Evolutionary conservation across 2,888 invertebrate genomes (phyloP).

Genomic region (Caenorhabditis drosophilae): DNA sequence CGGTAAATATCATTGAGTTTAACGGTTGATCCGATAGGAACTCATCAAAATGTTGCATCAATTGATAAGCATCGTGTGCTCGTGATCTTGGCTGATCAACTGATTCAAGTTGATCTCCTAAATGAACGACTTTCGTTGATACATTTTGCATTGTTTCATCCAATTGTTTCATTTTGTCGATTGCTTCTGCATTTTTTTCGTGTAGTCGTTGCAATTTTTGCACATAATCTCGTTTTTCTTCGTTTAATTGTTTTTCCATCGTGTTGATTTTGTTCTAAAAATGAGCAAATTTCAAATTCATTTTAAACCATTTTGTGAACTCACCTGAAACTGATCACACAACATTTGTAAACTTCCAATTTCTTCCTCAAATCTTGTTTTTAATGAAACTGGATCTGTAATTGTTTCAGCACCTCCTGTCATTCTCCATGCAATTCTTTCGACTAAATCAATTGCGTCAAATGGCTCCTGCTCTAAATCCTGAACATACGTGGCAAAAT

Average conservation of each 20-base stretch:
- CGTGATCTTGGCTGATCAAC: conserved; percentile 76
- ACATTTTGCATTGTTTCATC: conserved; percentile 95
- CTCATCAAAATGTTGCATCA: conserved; percentile 89
- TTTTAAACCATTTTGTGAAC: background rate
- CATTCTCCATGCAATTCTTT: conserved; percentile 91
- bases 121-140: conserved; percentile 93
- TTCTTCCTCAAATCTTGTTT: conserved; percentile 67
- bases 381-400: conserved; percentile 57
- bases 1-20: conserved; percentile 84
- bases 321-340: conserved; percentile 65
- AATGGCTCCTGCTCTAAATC: conserved; percentile 83
- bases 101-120: conserved; percentile 97
- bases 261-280: conserved; percentile 60
- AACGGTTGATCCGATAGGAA: conserved; percentile 86
- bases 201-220: conserved; percentile 60
- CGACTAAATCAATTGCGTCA: conserved; percentile 95
- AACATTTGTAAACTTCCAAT: conserved; percentile 67
- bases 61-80: conserved; percentile 89
- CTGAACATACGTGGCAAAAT: conserved; percentile 66
- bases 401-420: conserved; percentile 76
- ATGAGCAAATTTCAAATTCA: background rate
- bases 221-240: conserved; percentile 66
- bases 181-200: conserved; percentile 61
- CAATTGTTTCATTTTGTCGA: conserved; percentile 74
- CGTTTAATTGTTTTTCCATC: conserved; percentile 61